Conservation (phyloP, 2,797 vertebrate genomes). For the Ispidina lecontei region DNA sequence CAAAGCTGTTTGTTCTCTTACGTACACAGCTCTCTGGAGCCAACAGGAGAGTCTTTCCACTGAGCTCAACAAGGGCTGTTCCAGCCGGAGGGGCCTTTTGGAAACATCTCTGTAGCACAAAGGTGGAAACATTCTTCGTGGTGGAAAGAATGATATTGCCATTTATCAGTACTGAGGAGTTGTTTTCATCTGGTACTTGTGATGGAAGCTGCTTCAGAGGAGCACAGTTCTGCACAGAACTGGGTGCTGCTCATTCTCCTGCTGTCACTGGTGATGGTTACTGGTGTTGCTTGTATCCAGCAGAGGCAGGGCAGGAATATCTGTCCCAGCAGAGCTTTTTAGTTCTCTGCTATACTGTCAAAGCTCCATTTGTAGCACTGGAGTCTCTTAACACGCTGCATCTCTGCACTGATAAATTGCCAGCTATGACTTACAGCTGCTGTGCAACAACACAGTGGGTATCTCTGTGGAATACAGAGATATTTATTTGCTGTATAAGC, state of each 20-base stretch:
- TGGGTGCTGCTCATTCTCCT: not conserved
- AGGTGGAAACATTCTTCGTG: not conserved
- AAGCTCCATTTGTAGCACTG: not conserved
- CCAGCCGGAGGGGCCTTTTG: not conserved
- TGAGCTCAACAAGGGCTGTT: not conserved
- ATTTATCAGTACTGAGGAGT: not conserved
- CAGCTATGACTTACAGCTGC: not conserved
- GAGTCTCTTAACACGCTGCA: not conserved
- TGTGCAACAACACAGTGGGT: not conserved
- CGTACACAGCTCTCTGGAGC: not conserved
- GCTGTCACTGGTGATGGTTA: not conserved
- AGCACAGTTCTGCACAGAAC: not conserved
- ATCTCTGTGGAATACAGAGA: not conserved
- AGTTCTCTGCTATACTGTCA: not conserved
- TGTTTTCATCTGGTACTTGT: not conserved
- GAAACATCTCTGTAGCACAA: not conserved
- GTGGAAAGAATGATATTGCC: not conserved
- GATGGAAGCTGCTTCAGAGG: not conserved
- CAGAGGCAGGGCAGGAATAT: not conserved
- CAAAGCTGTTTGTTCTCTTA: conserved; percentile 1
- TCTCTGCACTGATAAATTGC: not conserved
- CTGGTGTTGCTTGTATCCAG: not conserved
- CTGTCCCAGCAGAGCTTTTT: not conserved
- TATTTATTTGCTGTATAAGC: not conserved
- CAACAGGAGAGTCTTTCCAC: conserved; percentile 1